Evolutionary conservation across 2,888 invertebrate genomes (phyloP).

Genomic region (Vanessa cardui): DNA sequence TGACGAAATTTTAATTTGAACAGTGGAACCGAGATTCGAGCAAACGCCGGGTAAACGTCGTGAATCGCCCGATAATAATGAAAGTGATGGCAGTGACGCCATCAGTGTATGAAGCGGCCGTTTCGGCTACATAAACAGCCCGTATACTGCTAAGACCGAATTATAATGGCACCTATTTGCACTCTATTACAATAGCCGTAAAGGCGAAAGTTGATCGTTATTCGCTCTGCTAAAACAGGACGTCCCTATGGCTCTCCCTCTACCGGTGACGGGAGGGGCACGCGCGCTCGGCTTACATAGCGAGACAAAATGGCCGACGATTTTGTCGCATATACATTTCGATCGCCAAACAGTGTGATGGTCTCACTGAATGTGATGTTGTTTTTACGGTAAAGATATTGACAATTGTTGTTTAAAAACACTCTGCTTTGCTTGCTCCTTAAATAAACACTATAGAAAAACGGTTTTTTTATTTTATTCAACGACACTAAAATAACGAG

Average conservation of each 20-base stretch:
- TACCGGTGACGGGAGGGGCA: slow-evolving; percentile 65
- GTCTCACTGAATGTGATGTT: neutral
- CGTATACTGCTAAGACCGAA: slow-evolving; percentile 67
- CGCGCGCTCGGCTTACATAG: slow-evolving; percentile 67
- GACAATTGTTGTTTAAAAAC: too few species aligned
- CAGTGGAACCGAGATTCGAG: slow-evolving; percentile 72
- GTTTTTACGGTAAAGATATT: too few species aligned
- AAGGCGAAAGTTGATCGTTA: slow-evolving; percentile 46
- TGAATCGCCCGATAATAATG: slow-evolving; percentile 84
- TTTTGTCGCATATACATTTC: slow-evolving; percentile 51
- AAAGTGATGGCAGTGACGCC: slow-evolving; percentile 81
- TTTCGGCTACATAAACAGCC: slow-evolving; percentile 83
- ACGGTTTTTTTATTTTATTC: too few species aligned
- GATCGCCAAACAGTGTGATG: slow-evolving; percentile 23
- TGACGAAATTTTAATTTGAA: slow-evolving; percentile 73
- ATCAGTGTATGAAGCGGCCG: slow-evolving; percentile 82
- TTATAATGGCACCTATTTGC: slow-evolving; percentile 42
- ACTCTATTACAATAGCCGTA: slow-evolving; percentile 43
- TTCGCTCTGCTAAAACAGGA: slow-evolving; percentile 48
- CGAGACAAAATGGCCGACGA: slow-evolving; percentile 75
- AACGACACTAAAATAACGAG: too few species aligned
- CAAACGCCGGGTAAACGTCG: slow-evolving; percentile 77
- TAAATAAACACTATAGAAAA: too few species aligned
- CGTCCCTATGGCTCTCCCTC: slow-evolving; percentile 61
- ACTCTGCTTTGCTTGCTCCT: too few species aligned